A percentile compares a stretch with the other conserved stretches of the same genome.
phyloP scores from a whole-genome alignment of 1,140 invertebrate species.

The Augochlora pura region DNA sequence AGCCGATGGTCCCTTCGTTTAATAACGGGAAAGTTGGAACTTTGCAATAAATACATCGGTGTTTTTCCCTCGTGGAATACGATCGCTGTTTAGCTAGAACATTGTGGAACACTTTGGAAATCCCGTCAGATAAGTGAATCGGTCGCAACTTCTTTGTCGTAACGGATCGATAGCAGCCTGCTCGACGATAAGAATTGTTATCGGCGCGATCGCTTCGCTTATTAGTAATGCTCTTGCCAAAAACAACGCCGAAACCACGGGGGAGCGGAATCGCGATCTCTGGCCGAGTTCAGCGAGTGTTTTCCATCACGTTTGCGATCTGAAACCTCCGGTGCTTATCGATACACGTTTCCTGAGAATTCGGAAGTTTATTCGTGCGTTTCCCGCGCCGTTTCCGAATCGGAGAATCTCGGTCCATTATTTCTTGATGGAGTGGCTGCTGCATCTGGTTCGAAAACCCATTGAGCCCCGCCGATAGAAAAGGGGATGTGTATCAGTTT shows the following conservation, averaged over 20 bases:
- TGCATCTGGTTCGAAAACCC: background rate
- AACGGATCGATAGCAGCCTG: constrained; percentile 1
- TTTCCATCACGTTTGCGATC: background rate
- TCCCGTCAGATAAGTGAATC: constrained; percentile 7
- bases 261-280: background rate
- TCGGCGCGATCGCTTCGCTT: background rate
- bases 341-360: background rate
- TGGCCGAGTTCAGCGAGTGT: background rate
- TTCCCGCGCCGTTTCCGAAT: too few species aligned
- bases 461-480: background rate
- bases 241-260: background rate
- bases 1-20: background rate
- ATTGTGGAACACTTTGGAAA: background rate
- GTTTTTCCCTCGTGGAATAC: background rate
- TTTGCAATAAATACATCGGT: background rate
- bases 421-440: background rate
- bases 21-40: background rate
- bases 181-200: constrained; percentile 2
- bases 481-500: background rate
- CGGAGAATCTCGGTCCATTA: background rate
- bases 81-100: background rate
- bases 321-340: background rate
- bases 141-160: background rate
- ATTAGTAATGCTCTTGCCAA: background rate
- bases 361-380: too few species aligned